A percentile compares a stretch with the other conserved stretches of the same genome.
phyloP scores from a whole-genome alignment of 2,797 vertebrate genomes.

The Sibirionetta formosa region DNA sequence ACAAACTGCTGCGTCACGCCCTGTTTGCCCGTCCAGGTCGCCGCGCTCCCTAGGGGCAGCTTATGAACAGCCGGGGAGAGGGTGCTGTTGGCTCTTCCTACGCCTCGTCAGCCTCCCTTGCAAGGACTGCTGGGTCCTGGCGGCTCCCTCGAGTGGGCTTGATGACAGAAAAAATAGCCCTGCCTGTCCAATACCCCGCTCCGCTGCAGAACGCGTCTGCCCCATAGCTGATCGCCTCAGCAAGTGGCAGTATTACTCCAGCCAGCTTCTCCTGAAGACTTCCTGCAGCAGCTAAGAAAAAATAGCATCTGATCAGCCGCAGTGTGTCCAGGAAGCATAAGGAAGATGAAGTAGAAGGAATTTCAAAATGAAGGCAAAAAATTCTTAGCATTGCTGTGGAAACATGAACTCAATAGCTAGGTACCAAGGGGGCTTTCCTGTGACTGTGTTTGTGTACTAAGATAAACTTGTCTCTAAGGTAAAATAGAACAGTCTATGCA shows the following conservation, averaged over 20 bases:
- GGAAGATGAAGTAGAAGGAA: slow-evolving; percentile 19
- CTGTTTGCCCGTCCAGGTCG: too few relatives aligned
- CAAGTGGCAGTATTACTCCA: not conserved
- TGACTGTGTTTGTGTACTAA: not conserved
- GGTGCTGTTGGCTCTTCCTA: too few relatives aligned
- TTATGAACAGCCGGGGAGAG: too few relatives aligned
- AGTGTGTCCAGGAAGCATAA: not conserved
- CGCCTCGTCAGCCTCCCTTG: too few relatives aligned
- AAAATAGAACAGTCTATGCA: not conserved
- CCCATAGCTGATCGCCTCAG: too few relatives aligned
- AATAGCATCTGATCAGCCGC: not conserved
- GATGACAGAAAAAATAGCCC: too few relatives aligned
- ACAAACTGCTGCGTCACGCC: too few relatives aligned
- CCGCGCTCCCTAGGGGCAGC: too few relatives aligned
- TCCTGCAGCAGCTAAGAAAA: not conserved
- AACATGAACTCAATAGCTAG: not conserved
- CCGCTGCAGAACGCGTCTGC: too few relatives aligned
- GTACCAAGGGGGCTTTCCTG: not conserved
- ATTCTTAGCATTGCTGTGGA: not conserved
- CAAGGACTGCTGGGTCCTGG: too few relatives aligned
- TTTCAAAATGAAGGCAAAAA: not conserved
- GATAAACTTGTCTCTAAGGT: slow-evolving; percentile 25
- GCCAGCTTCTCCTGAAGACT: not conserved
- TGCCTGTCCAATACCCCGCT: too few relatives aligned
- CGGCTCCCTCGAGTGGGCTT: too few relatives aligned